These are phyloP conservation scores for Pseudorhombus dupliciocellatus DNA, from an alignment of 2,113 vertebrate genomes.

Conservation along the genomic window DNA sequence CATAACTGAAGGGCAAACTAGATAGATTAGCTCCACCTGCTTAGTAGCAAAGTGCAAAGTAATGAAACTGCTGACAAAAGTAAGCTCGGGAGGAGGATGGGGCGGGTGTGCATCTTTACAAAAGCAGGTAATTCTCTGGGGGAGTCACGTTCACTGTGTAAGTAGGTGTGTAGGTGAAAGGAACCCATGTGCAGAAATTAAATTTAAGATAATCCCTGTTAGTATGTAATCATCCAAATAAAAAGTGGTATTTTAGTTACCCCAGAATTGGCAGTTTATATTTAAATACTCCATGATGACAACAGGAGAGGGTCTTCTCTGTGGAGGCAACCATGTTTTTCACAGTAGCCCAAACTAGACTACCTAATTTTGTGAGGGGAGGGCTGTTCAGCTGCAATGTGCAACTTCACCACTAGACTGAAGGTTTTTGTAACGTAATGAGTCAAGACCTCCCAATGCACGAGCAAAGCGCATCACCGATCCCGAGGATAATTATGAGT, in stretches of 20 bases:
- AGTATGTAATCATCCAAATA: no score
- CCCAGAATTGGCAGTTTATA: no score
- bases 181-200: no score
- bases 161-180: no score
- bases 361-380: no score
- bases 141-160: conserved; percentile 28
- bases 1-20: conserved; percentile 81
- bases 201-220: no score
- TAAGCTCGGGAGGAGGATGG: conserved; percentile 59
- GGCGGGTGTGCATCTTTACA: conserved; percentile 53
- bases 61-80: conserved; percentile 78
- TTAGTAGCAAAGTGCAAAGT: conserved; percentile 74
- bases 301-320: no score
- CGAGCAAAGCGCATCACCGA: not conserved
- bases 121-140: conserved; percentile 36
- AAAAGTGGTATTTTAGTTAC: no score
- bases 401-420: conserved; percentile 35
- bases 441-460: conserved; percentile 33
- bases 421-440: conserved; percentile 23
- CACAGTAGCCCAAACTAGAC: no score
- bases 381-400: no score
- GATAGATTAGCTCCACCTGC: conserved; percentile 81
- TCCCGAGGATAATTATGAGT: conserved; percentile 12
- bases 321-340: no score
- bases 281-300: no score